phyloP scores from a whole-genome alignment of 1,140 invertebrate genomes.

The Brachionus calyciflorus region DNA sequence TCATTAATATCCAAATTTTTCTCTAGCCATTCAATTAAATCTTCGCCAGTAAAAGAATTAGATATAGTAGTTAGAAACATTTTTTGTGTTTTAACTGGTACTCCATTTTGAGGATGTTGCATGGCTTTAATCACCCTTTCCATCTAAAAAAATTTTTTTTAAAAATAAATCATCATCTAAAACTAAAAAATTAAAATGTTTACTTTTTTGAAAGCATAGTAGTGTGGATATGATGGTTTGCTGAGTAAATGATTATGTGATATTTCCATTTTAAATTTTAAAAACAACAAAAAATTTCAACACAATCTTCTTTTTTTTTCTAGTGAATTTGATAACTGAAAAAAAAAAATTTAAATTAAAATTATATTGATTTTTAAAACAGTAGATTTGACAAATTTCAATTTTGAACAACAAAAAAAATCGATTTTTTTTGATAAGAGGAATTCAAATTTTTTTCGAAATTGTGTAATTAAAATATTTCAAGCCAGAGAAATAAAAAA shows the following conservation, averaged over 20 bases:
- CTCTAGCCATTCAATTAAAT: slow-evolving; percentile 26
- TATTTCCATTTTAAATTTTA: slow-evolving; percentile 30
- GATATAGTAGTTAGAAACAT: slow-evolving; percentile 36
- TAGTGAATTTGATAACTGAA: too few relatives aligned
- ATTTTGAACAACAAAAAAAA: too few relatives aligned
- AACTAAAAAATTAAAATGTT: background rate
- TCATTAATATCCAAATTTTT: slow-evolving; percentile 11
- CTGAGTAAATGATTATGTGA: slow-evolving; percentile 32
- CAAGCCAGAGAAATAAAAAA: too few relatives aligned
- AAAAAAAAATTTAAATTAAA: too few relatives aligned
- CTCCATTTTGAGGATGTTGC: slow-evolving; percentile 26
- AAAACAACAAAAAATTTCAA: background rate
- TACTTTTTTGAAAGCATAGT: slow-evolving; percentile 36
- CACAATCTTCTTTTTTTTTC: background rate
- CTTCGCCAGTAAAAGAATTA: slow-evolving; percentile 42
- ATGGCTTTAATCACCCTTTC: slow-evolving; percentile 36
- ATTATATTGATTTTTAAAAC: too few relatives aligned
- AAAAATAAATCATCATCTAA: background rate
- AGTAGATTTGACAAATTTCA: too few relatives aligned
- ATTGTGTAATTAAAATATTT: too few relatives aligned
- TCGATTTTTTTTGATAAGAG: too few relatives aligned
- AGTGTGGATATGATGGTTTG: slow-evolving; percentile 34
- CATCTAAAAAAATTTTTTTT: slow-evolving; percentile 13
- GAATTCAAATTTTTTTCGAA: too few relatives aligned
- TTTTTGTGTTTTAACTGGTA: slow-evolving; percentile 32